These are phyloP conservation scores for Acronicta aceris DNA, from an alignment of 2,888 invertebrate genomes.

Conservation along the genomic window DNA sequence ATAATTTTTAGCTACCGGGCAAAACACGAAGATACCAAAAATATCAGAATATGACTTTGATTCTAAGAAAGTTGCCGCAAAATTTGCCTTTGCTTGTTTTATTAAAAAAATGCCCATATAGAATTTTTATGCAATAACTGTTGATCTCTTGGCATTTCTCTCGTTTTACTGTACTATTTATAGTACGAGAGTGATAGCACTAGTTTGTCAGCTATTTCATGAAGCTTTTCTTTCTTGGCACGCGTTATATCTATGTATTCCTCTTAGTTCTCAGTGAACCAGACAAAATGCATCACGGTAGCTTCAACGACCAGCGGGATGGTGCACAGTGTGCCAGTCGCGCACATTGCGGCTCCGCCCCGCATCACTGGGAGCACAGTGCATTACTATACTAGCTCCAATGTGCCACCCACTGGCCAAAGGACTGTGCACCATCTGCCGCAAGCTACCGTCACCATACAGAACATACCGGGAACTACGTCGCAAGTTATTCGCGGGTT, in stretches of 20 bases:
- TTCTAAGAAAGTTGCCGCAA: too few relatives aligned
- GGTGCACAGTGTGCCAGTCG: slow-evolving; percentile 84
- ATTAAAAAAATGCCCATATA: too few relatives aligned
- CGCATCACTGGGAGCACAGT: slow-evolving; percentile 80
- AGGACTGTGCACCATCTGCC: slow-evolving; percentile 77
- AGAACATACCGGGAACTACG: slow-evolving; percentile 78
- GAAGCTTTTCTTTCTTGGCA: too few relatives aligned
- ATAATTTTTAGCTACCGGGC: too few relatives aligned
- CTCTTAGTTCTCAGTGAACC: slow-evolving; percentile 73
- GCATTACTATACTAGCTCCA: slow-evolving; percentile 73
- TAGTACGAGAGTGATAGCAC: too few relatives aligned
- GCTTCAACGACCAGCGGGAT: slow-evolving; percentile 84
- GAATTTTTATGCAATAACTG: too few relatives aligned
- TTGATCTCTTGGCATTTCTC: too few relatives aligned
- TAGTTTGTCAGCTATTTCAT: too few relatives aligned
- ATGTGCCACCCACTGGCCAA: slow-evolving; percentile 58
- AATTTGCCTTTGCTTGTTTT: too few relatives aligned
- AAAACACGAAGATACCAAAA: too few relatives aligned
- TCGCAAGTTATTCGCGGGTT: slow-evolving; percentile 83
- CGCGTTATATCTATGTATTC: not conserved
- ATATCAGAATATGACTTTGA: too few relatives aligned
- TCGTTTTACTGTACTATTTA: too few relatives aligned
- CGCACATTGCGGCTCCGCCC: slow-evolving; percentile 77
- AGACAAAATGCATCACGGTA: slow-evolving; percentile 84
- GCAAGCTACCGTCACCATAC: slow-evolving; percentile 82